Conservation (phyloP, 2,888 invertebrate genomes). For the Amphipoea lucens region DNA sequence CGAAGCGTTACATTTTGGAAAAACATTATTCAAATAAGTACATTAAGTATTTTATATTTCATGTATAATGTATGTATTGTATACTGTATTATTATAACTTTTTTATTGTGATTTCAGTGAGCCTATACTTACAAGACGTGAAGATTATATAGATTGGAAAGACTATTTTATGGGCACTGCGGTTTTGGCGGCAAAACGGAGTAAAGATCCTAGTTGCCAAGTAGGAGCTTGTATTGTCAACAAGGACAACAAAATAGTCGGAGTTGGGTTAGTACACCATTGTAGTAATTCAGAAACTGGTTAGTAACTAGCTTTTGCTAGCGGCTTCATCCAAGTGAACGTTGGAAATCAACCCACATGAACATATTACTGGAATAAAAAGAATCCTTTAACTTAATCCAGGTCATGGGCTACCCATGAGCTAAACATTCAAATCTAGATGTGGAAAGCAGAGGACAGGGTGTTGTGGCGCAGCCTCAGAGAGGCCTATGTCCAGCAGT, state of each 20-base stretch:
- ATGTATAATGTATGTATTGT: no score
- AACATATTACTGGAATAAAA: background rate
- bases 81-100: no score
- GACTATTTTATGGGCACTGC: constrained; percentile 99
- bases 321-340: background rate
- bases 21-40: no score
- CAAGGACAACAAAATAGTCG: constrained; percentile 95
- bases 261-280: constrained; percentile 91
- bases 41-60: no score
- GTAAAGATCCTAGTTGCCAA: constrained; percentile 98
- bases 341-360: background rate
- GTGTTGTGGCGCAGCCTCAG: no score
- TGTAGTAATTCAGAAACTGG: background rate
- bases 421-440: background rate
- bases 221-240: constrained; percentile 99
- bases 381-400: background rate
- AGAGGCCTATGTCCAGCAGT: no score
- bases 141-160: constrained; percentile 95
- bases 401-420: background rate
- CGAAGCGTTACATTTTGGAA: no score
- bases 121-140: constrained; percentile 71
- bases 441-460: no score
- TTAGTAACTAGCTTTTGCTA: background rate
- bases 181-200: constrained; percentile 96
- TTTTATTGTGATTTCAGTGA: constrained; percentile 31